A percentile compares a stretch with the other conserved stretches of the same genome.
Evolutionary conservation across 2,888 invertebrate species (phyloP).

Genomic region (Hedychridium roseum): DNA sequence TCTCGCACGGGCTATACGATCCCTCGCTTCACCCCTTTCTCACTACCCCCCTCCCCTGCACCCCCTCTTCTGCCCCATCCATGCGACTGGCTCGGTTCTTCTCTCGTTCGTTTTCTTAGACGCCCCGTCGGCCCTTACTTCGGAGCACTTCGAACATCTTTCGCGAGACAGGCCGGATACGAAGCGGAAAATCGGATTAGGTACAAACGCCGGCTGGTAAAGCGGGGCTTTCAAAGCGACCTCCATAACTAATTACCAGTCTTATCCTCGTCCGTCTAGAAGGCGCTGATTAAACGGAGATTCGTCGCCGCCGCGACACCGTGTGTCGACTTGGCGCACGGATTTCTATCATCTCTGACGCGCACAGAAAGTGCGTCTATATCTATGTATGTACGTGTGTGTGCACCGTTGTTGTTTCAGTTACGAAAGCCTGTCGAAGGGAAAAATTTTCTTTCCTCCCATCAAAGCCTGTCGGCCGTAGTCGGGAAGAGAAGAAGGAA

Average conservation of each 20-base stretch:
- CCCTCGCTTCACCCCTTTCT: not conserved
- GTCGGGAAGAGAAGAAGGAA: too few relatives aligned
- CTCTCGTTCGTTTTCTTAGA: too few relatives aligned
- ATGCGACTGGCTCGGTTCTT: too few relatives aligned
- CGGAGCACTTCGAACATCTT: constrained; percentile 21
- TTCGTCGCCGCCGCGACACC: constrained; percentile 8
- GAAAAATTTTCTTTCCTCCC: too few relatives aligned
- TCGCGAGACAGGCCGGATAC: constrained; percentile 24
- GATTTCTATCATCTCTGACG: too few relatives aligned
- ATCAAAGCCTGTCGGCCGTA: too few relatives aligned
- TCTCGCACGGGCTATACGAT: too few relatives aligned
- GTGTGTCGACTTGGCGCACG: not conserved
- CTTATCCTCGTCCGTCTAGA: constrained; percentile 26
- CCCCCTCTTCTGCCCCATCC: too few relatives aligned
- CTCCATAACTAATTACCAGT: constrained; percentile 40
- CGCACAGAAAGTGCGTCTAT: too few relatives aligned
- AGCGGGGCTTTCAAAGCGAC: constrained; percentile 31
- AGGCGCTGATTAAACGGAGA: constrained; percentile 38
- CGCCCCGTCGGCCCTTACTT: constrained; percentile 14
- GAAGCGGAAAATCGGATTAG: constrained; percentile 42
- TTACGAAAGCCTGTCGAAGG: too few relatives aligned
- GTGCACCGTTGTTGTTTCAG: too few relatives aligned
- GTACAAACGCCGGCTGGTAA: constrained; percentile 25
- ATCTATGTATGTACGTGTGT: too few relatives aligned
- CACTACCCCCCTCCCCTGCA: not conserved